Evolutionary conservation across 2,888 invertebrate species (phyloP).

Genomic region (Ichneumon xanthorius): DNA sequence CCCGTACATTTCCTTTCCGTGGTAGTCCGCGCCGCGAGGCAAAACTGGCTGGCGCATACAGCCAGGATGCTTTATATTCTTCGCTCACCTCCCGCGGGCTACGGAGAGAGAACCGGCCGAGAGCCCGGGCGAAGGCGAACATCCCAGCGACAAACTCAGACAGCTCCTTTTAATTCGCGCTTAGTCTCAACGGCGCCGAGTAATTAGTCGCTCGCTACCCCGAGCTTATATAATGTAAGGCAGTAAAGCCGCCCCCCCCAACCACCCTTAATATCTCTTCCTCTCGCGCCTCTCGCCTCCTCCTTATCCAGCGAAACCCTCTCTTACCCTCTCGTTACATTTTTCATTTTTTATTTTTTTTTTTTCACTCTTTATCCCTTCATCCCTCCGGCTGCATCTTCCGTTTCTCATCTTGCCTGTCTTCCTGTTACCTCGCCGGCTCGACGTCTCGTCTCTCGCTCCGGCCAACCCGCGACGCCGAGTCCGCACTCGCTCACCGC

Average conservation of each 20-base stretch:
- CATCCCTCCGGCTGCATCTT: constrained; percentile 41
- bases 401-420: constrained; percentile 61
- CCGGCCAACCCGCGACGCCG: constrained; percentile 14
- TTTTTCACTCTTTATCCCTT: constrained; percentile 27
- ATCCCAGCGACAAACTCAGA: constrained; percentile 78
- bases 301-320: constrained; percentile 44
- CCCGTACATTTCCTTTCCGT: constrained; percentile 58
- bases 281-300: constrained; percentile 30
- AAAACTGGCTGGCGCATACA: constrained; percentile 54
- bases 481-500: constrained; percentile 66
- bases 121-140: constrained; percentile 73
- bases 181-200: constrained; percentile 83
- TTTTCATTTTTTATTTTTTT: constrained; percentile 23
- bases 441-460: constrained; percentile 37
- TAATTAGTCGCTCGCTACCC: constrained; percentile 81
- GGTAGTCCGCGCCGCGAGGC: constrained; percentile 57
- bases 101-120: constrained; percentile 39
- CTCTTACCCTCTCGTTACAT: constrained; percentile 49
- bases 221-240: constrained; percentile 71
- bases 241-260: constrained; percentile 63
- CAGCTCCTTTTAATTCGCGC: constrained; percentile 83
- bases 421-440: constrained; percentile 48
- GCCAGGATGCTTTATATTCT: constrained; percentile 69
- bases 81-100: constrained; percentile 67
- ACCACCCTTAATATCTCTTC: background rate